Percentiles rank a stretch among this genome's conserved stretches.
Conservation (phyloP, 2,113 vertebrate genomes). For the Etheostoma spectabile region DNA sequence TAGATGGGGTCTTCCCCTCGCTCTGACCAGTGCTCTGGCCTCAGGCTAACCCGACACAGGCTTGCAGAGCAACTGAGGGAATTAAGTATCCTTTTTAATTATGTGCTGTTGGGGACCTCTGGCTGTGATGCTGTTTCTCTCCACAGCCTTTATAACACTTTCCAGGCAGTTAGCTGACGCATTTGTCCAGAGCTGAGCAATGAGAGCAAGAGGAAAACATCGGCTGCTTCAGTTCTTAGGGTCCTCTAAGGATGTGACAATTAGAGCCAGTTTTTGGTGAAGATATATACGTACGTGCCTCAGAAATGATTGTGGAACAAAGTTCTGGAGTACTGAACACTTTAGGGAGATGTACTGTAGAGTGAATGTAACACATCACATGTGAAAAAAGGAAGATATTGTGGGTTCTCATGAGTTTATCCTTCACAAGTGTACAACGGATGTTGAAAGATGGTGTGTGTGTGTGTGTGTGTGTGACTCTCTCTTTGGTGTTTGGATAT, state of each 20-base stretch:
- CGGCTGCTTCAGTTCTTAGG: constrained; percentile 8
- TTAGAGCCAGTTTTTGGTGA: constrained; percentile 11
- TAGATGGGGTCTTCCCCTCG: constrained; percentile 26
- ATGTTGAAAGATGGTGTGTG: not conserved
- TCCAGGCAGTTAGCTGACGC: constrained; percentile 32
- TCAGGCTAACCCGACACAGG: constrained; percentile 15
- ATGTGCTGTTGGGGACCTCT: constrained; percentile 62
- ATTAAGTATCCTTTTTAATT: constrained; percentile 68
- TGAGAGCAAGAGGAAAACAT: constrained; percentile 24
- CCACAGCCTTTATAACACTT: constrained; percentile 60
- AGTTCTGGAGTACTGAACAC: not conserved
- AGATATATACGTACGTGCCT: not conserved
- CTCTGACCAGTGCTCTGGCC: constrained; percentile 37
- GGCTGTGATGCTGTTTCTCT: constrained; percentile 48
- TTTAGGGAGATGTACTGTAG: not conserved
- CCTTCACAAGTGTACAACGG: not conserved
- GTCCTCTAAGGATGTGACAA: constrained; percentile 21
- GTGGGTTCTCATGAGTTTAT: not conserved
- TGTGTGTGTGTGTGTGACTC: not conserved
- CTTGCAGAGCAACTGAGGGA: constrained; percentile 50
- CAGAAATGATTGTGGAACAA: not conserved
- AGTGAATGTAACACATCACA: not conserved
- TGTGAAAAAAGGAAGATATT: constrained; percentile 1
- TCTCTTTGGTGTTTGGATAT: constrained; percentile 3
- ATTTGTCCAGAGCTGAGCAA: constrained; percentile 30